Evolutionary conservation across 2,888 invertebrate species (phyloP), one percentile per base, ranked within the genome.

Genomic region (Temnothorax rugatulus): DNA sequence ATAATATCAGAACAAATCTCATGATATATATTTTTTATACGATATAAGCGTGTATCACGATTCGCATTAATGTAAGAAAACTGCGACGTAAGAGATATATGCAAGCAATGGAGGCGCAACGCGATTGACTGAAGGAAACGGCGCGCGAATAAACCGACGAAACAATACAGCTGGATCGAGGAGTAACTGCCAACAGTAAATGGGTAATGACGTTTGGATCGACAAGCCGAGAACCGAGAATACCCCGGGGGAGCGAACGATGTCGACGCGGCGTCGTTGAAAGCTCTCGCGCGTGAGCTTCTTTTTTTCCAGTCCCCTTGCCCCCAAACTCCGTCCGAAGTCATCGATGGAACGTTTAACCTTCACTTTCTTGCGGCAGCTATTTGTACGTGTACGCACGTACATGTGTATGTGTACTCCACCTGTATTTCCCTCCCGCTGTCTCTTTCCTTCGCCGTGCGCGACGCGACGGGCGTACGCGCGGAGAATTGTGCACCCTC

Each of bases 201-300:
- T 82, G 88, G 88, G 83, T 90, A 88, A 89, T 87, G 90, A 88
- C 89, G 82, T 89, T 89, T 89, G 89, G 84, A 90, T 90, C 84
- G 88, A 82, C 84, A 85, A 76, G 63, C 81, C 82, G 82, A 61
- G 76, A 85, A 77, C 81, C 82, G 82, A 61, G 76, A 85, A 77
- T 47, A 88, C 89, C 89, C 81, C 85, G 57, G 59, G 90, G 89
- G 88, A 84, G 57, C 9, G 63, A 63, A 71, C 82, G 54, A 50
- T 83, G 84, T 85, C 90, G 81, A 85, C 79, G 41, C n/a, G 61
- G 82, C 44, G 54, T 41, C 59, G 50, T 81, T 83, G 85, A 90
- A 90, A 89, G 89, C 83, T 82, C 85, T 77, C 85, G 79, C 84
- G 82, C 76, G 25, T 75, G 66, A 44, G 59, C 69, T 88, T 82